Percentiles rank a stretch among this genome's conserved stretches.
Evolutionary conservation across 2,888 invertebrate genomes (phyloP).

Genomic region (Andrena dorsata): DNA sequence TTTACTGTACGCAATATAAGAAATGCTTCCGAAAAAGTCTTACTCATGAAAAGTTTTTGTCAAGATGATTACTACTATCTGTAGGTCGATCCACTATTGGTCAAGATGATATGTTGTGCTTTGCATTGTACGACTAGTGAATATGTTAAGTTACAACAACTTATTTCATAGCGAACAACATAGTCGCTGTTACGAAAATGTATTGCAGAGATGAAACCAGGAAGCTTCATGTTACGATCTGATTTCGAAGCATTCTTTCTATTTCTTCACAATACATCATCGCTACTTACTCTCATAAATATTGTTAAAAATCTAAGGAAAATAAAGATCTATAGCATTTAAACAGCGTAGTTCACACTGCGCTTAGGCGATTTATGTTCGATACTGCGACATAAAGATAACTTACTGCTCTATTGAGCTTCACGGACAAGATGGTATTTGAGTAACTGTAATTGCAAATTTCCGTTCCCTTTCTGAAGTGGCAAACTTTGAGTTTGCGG

Average conservation of each 20-base stretch:
- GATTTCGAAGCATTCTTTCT: too few relatives aligned
- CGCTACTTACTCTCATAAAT: not conserved
- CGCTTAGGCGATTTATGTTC: too few relatives aligned
- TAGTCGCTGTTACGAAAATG: too few relatives aligned
- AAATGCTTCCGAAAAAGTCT: not conserved
- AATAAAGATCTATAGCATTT: not conserved
- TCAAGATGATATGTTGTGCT: not conserved
- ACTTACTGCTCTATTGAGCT: conserved; percentile 95
- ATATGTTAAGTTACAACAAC: not conserved
- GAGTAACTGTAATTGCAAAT: conserved; percentile 98
- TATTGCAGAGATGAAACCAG: not conserved
- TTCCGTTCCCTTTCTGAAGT: conserved; percentile 98
- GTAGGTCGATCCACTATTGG: too few relatives aligned
- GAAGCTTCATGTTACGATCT: not conserved
- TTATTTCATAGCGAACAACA: too few relatives aligned
- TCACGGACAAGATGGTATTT: conserved; percentile 97
- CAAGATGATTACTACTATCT: not conserved
- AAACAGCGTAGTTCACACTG: not conserved
- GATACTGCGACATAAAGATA: conserved; percentile 12
- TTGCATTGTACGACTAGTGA: not conserved
- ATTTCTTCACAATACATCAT: not conserved
- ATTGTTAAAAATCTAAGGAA: not conserved
- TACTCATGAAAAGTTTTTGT: not conserved
- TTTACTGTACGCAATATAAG: not conserved
- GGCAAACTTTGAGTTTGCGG: conserved; percentile 96